phyloP scores from a whole-genome alignment of 2,888 invertebrate species.

The Agrotis puta region DNA sequence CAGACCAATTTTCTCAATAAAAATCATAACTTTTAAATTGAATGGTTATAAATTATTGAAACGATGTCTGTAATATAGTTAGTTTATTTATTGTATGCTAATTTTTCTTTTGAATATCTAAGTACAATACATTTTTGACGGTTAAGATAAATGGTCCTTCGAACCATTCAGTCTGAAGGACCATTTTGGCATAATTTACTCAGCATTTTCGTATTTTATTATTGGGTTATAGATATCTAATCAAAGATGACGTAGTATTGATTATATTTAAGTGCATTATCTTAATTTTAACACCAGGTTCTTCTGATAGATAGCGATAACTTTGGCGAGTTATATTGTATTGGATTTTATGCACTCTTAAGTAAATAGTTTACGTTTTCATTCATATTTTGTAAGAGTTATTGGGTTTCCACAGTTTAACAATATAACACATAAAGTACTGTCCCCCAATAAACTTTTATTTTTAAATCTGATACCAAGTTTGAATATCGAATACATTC shows the following conservation, averaged over 20 bases:
- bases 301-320: slow-evolving; percentile 51
- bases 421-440: background rate
- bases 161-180: background rate
- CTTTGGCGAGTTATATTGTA: slow-evolving; percentile 4
- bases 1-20: slow-evolving; percentile 30
- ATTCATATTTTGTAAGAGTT: background rate
- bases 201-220: background rate
- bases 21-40: slow-evolving; percentile 15
- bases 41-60: slow-evolving; percentile 35
- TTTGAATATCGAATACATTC: slow-evolving; percentile 23
- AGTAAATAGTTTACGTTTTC: slow-evolving; percentile 18
- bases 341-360: slow-evolving; percentile 33
- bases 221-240: slow-evolving; percentile 37
- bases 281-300: slow-evolving; percentile 36
- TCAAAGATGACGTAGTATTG: slow-evolving; percentile 41
- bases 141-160: background rate
- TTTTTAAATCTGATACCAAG: background rate
- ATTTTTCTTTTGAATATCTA: background rate
- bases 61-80: slow-evolving; percentile 8
- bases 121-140: background rate
- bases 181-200: background rate
- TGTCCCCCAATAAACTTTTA: background rate
- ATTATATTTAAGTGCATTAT: slow-evolving; percentile 63
- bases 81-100: slow-evolving; percentile 27
- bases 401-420: background rate